phyloP scores from a whole-genome alignment of 1,140 invertebrate species.

The Dysdera silvatica region DNA sequence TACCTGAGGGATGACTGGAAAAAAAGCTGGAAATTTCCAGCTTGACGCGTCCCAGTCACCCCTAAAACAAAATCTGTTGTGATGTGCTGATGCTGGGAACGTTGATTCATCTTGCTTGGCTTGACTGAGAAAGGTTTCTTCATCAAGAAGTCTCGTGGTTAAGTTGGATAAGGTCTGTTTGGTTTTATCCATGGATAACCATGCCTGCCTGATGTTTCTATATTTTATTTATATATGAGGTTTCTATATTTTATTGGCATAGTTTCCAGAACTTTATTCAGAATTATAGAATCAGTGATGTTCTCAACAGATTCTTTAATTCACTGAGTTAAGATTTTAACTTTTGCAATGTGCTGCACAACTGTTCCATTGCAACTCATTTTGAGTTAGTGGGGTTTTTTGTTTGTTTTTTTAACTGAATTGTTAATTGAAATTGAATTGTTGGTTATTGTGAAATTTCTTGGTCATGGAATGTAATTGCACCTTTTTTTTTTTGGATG shows the following conservation, averaged over 20 bases:
- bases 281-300: background rate
- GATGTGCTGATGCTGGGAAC: background rate
- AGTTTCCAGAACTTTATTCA: background rate
- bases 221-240: too few relatives aligned
- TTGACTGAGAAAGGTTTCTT: background rate
- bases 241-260: conserved; percentile 5
- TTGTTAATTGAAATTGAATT: too few relatives aligned
- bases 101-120: background rate
- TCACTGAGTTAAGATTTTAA: background rate
- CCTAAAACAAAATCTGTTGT: too few relatives aligned
- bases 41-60: too few relatives aligned
- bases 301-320: background rate
- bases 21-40: too few relatives aligned
- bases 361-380: background rate
- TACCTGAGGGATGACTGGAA: too few relatives aligned
- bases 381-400: background rate
- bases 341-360: background rate
- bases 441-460: too few relatives aligned
- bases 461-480: too few relatives aligned
- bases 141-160: background rate
- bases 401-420: too few relatives aligned
- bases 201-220: conserved; percentile 3
- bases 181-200: background rate
- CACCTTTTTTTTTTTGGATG: too few relatives aligned
- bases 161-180: conserved; percentile 6